These are phyloP conservation scores for Heliopora coerulea DNA, from an alignment of 92 coral and sea anemone genomes.

Conservation along the genomic window DNA sequence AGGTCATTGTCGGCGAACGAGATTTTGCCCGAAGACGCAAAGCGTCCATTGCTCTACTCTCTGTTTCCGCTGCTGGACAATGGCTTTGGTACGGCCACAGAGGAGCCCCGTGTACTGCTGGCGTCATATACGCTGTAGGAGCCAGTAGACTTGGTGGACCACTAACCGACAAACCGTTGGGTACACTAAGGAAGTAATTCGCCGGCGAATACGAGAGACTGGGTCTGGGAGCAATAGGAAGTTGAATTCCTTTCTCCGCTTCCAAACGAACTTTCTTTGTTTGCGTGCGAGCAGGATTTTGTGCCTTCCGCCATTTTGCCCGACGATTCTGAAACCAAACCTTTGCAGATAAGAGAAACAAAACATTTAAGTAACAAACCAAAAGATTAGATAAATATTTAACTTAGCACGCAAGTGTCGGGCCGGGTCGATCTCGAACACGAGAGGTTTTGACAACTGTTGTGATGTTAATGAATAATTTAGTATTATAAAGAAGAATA, in stretches of 20 bases:
- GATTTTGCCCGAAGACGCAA: conserved; percentile 82
- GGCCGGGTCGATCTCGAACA: too few relatives aligned
- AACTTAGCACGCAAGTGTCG: too few relatives aligned
- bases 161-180: conserved; percentile 78
- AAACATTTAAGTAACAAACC: not conserved
- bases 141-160: conserved; percentile 90
- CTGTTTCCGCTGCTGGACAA: conserved; percentile 66
- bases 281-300: conserved; percentile 81
- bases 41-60: conserved; percentile 92
- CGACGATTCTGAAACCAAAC: conserved; percentile 99
- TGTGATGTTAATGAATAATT: not conserved
- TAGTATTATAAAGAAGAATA: not conserved
- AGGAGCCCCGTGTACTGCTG: conserved; percentile 85
- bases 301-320: conserved; percentile 97
- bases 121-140: conserved; percentile 80
- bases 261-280: conserved; percentile 79
- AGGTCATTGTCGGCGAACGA: conserved; percentile 84
- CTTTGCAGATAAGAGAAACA: conserved; percentile 33
- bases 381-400: too few relatives aligned
- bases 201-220: conserved; percentile 87
- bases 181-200: conserved; percentile 87
- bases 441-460: too few relatives aligned
- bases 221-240: conserved; percentile 98
- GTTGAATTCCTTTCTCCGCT: conserved; percentile 79
- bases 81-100: conserved; percentile 96